These are phyloP conservation scores for Triplophysa tibetana DNA, from an alignment of 2,113 vertebrate genomes.

Conservation along the genomic window DNA sequence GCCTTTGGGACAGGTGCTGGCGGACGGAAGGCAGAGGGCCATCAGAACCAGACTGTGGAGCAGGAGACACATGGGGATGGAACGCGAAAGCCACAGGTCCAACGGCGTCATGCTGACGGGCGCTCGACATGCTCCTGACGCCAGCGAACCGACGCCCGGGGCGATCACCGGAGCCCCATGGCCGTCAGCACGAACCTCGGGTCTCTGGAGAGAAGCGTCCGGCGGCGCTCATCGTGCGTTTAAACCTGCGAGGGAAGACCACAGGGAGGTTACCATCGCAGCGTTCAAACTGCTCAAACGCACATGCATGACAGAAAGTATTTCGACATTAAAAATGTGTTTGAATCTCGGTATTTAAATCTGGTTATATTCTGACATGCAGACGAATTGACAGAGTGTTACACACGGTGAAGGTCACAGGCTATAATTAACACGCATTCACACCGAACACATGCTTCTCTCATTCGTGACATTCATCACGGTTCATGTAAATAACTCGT, in stretches of 20 bases:
- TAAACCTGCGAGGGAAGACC: conserved; percentile 41
- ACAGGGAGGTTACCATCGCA: not conserved
- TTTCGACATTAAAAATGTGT: too few species aligned
- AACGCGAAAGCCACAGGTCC: conserved; percentile 96
- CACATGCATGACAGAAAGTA: too few species aligned
- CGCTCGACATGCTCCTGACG: conserved; percentile 88
- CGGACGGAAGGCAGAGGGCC: conserved; percentile 97
- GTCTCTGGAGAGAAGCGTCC: conserved; percentile 9
- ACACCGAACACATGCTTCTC: not conserved
- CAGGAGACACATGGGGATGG: conserved; percentile 98
- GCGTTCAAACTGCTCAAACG: too few species aligned
- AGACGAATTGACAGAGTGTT: not conserved
- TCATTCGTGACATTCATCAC: not conserved
- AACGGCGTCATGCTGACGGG: conserved; percentile 92
- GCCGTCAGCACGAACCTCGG: conserved; percentile 43
- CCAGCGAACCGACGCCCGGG: conserved; percentile 64
- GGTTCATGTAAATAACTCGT: not conserved
- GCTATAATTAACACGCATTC: conserved; percentile 11
- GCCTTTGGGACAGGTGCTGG: conserved; percentile 98
- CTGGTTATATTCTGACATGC: too few species aligned
- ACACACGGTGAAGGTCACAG: not conserved
- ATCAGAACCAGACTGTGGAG: conserved; percentile 97
- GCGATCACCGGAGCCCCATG: conserved; percentile 63
- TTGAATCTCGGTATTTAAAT: too few species aligned
- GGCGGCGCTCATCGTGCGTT: conserved; percentile 45